Conservation (phyloP, 1,140 invertebrate genomes). For the Pseudoatta argentina region DNA sequence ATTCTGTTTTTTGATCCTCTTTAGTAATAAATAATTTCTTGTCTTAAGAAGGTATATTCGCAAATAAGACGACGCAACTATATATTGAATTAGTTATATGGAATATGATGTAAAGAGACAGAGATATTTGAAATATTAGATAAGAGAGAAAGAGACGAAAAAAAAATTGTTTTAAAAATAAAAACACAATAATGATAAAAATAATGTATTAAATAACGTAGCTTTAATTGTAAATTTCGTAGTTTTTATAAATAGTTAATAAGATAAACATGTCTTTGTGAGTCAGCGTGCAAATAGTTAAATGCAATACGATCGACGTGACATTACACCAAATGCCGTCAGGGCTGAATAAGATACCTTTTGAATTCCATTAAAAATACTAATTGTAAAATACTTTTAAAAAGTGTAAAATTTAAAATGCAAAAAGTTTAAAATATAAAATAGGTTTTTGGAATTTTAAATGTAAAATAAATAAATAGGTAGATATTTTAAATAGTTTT, state of each 20-base stretch:
- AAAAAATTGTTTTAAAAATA: background rate
- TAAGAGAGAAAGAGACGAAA: background rate
- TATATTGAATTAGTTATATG: background rate
- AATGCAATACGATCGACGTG: background rate
- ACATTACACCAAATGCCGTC: background rate
- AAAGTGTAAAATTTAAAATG: too few relatives aligned
- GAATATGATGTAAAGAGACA: background rate
- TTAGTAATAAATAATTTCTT: too few relatives aligned
- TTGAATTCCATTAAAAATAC: too few relatives aligned
- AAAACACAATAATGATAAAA: background rate
- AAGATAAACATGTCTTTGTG: background rate
- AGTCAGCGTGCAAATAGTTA: background rate
- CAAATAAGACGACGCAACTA: too few relatives aligned
- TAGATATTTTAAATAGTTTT: too few relatives aligned
- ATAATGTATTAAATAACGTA: background rate
- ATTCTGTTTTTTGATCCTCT: too few relatives aligned
- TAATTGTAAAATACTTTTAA: too few relatives aligned
- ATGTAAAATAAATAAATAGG: too few relatives aligned
- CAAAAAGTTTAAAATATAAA: too few relatives aligned
- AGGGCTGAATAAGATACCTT: too few relatives aligned
- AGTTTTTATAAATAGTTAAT: conserved; percentile 3
- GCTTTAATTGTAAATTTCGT: background rate
- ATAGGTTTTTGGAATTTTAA: too few relatives aligned
- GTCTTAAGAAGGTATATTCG: too few relatives aligned
- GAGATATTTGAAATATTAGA: background rate